Evolutionary conservation across 2,113 vertebrate species (phyloP).

Genomic region (Pluvianellus socialis): DNA sequence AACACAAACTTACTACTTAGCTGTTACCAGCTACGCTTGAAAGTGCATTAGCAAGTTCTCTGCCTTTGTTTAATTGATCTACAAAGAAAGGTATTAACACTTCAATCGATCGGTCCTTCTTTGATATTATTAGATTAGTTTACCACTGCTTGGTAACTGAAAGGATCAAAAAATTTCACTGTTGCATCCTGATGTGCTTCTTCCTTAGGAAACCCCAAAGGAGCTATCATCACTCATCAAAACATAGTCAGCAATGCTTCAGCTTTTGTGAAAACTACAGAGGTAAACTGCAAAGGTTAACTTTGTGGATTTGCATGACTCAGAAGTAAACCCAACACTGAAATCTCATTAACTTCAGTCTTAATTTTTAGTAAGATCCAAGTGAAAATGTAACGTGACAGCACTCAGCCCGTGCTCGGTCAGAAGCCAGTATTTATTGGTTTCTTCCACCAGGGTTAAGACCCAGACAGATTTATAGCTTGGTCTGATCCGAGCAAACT

Average conservation of each 20-base stretch:
- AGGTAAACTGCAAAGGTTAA: slow-evolving; percentile 81
- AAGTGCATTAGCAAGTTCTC: neutral
- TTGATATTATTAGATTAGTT: neutral
- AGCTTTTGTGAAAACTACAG: slow-evolving; percentile 86
- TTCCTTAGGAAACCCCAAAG: slow-evolving; percentile 91
- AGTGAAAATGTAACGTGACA: neutral
- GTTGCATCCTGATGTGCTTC: slow-evolving; percentile 14
- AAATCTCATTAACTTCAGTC: neutral
- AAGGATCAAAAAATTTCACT: neutral
- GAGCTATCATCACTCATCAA: slow-evolving; percentile 89
- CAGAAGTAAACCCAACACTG: neutral
- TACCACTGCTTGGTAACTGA: neutral
- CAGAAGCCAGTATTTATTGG: neutral
- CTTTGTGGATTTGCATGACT: neutral
- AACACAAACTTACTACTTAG: neutral
- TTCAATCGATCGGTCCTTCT: too few species aligned
- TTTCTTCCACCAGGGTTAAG: neutral
- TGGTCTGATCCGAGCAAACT: neutral
- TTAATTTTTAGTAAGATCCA: neutral
- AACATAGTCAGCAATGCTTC: slow-evolving; percentile 90
- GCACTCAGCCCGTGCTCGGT: neutral
- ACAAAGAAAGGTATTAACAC: neutral
- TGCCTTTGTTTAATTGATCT: neutral
- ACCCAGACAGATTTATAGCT: neutral
- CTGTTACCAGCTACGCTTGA: neutral